phyloP scores from a whole-genome alignment of 2,113 vertebrate genomes.

The Limanda limanda region DNA sequence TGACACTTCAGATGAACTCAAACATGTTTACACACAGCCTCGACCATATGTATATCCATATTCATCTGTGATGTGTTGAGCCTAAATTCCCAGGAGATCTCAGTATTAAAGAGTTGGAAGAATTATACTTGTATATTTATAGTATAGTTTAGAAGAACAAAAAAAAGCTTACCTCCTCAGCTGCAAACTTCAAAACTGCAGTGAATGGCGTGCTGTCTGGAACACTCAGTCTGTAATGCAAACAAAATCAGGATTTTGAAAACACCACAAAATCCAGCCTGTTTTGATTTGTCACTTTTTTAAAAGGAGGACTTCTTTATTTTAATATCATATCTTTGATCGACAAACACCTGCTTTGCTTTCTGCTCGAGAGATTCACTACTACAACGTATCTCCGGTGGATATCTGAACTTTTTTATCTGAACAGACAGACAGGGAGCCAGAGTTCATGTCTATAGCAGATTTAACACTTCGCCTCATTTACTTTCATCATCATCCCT shows the following conservation, averaged over 20 bases:
- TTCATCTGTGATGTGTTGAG: neutral
- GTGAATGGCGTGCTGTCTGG: slow-evolving; percentile 96
- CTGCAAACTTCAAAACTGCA: slow-evolving; percentile 96
- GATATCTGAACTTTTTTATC: neutral
- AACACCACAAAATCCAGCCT: neutral
- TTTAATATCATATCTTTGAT: no score
- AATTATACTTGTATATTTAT: neutral
- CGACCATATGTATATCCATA: neutral
- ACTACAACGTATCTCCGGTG: neutral
- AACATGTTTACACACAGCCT: neutral
- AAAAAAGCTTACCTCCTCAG: slow-evolving; percentile 88
- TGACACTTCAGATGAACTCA: neutral
- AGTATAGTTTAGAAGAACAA: neutral
- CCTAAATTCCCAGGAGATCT: neutral
- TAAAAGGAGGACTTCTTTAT: no score
- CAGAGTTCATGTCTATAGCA: no score
- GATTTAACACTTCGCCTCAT: neutral
- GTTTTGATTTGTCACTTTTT: no score
- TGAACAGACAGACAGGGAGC: no score
- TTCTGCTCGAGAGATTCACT: neutral
- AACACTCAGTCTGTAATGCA: slow-evolving; percentile 88
- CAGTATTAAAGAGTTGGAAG: neutral
- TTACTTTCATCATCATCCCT: slow-evolving; percentile 14
- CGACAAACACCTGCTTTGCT: no score
- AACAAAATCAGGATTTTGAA: slow-evolving; percentile 23